Evolutionary conservation across 2,797 vertebrate genomes (phyloP).

Genomic region (Malacoctenus gilli): DNA sequence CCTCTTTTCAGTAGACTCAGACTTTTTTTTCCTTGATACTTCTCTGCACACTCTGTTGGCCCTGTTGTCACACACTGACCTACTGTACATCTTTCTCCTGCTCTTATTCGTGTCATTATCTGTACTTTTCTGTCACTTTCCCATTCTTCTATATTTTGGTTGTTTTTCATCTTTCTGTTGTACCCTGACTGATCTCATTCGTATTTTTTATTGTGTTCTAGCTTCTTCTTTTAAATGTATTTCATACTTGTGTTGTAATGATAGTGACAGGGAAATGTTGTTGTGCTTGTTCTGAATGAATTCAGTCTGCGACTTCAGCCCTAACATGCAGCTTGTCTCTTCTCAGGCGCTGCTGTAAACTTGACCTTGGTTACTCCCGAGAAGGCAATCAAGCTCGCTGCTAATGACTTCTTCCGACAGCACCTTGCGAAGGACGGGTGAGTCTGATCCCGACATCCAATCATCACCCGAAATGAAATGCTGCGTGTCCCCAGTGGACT

Average conservation of each 20-base stretch:
- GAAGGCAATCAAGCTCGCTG: slow-evolving; percentile 87
- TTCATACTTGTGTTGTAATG: slow-evolving; percentile 49
- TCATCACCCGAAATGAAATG: background rate
- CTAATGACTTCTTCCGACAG: slow-evolving; percentile 85
- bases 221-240: slow-evolving; percentile 50
- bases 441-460: background rate
- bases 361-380: slow-evolving; percentile 86
- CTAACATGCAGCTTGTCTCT: slow-evolving; percentile 51
- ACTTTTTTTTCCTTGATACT: slow-evolving; percentile 1
- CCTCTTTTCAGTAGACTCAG: slow-evolving; percentile 23
- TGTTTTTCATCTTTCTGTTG: slow-evolving; percentile 32
- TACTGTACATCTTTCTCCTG: slow-evolving; percentile 14
- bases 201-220: slow-evolving; percentile 6
- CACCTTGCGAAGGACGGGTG: slow-evolving; percentile 82
- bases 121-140: no score
- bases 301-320: slow-evolving; percentile 7
- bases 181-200: slow-evolving; percentile 6
- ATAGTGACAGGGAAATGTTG: slow-evolving; percentile 66
- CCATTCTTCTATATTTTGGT: no score
- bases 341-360: slow-evolving; percentile 85
- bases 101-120: background rate
- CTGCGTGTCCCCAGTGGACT: fast-evolving
- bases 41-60: slow-evolving; percentile 4
- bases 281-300: slow-evolving; percentile 20
- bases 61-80: slow-evolving; percentile 19